Evolutionary conservation across 1,140 invertebrate genomes (phyloP), one percentile per base, ranked within the genome.

Genomic region (Drosophila eugracilis): DNA sequence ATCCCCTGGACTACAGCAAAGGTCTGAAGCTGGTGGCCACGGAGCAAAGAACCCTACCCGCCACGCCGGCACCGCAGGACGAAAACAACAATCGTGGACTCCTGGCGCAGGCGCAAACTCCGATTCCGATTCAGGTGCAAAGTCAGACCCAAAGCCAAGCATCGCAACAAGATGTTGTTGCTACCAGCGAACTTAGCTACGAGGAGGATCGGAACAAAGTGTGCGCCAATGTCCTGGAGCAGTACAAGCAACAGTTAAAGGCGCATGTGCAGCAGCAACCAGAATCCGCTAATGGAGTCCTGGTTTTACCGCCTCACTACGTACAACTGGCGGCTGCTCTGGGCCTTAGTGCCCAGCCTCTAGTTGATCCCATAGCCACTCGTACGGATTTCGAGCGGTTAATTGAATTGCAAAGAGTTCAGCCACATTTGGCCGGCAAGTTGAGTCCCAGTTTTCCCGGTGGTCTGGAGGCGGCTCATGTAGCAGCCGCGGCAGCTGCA

Each of bases 1-100:
- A 91, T 83, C 90, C 90, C 0, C 48, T 91, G 15, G 90, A 91
- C 49, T 91, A 90, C 32, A 91, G 90, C 69, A 91, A 91, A 39
- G 83, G 80, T 6, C 70, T 85, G 5, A 85, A 86, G 49, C 14
- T 85, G 5, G 65, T 58, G 45, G 57, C 47, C 17, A 19, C 32
- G 14, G 79, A 84, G 19, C 80, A 76, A 47, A 66, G 78, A 32
- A 19, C 44, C 17, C 50, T 63, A 2, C 78, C 70, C 14, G 19
- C 57, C n/a, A 71, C 75, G 10, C 62, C 62, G 9, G 69, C 63
- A 14, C 77, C 71, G 1, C 77, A 90, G 75, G 89, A 90, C 44
- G 89, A 90, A 28, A 90, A 90, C 49, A 90, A 90, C 41, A 90
- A 90, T 60, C 89, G 89, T 19, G 89, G 89, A 1, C 71, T 76